These are phyloP conservation scores for rabbit (Oryctolagus cuniculus) DNA, from an alignment of 2,113 vertebrate genomes.

Conservation along the genomic window mOryCun1.1 NC_091434.1:20390001-20390500, in stretches of 20 bases:
- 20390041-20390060: neutral
- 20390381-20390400: too few species aligned
- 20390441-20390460: neutral
- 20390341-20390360: too few species aligned
- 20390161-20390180: neutral
- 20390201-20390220: conserved; percentile 17
- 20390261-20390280: neutral
- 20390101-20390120: neutral
- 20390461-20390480: neutral
- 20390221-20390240: neutral
- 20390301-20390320: neutral
- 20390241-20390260: neutral
- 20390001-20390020: neutral
- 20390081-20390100: neutral
- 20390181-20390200: neutral
- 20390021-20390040: neutral
- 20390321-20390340: neutral
- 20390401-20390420: too few species aligned
- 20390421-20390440: too few species aligned
- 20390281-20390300: too few species aligned
- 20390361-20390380: too few species aligned
- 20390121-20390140: neutral
- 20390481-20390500: neutral
- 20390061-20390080: neutral
- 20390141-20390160: conserved; percentile 24